Evolutionary conservation across 2,113 vertebrate species (phyloP), one percentile per base, ranked within the genome.

Genomic region (Oryzias curvinotus): DNA sequence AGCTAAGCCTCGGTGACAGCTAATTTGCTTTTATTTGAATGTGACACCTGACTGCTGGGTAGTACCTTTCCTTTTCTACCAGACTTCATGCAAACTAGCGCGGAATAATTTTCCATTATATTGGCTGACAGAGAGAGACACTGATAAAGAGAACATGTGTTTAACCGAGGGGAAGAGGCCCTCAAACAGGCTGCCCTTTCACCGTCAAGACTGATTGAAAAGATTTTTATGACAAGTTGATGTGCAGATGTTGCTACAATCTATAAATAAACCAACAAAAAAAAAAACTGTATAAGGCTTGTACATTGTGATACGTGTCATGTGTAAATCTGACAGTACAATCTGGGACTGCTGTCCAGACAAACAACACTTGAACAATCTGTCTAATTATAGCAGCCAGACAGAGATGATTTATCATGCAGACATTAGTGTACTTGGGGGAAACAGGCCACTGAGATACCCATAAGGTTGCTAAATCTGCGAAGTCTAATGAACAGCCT

Each of bases 11-110:
- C 5, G 52, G 73, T 88, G 83, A 88, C 85, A 86, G 84, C 83
- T 88, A 75, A 88, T 90, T 91, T 85, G 84, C 78, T 83, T 82
- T 72, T 57, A 76, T 87, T 86, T 87, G 66, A 78, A 83, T 78
- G 75, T 77, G 81, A 84, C 77, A 70, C 65, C 63, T 62, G 73
- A 62, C 83, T 76, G 75, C 66, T 68, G 57, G 75, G 56, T 64
- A 73, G 57, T 61, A 71, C 72, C 76, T 73, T 59, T 70, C 57
- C 21, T 8, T 71, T 45, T 65, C 74, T 46, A 62, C 41, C 70
- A 41, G 63, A 64, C 73, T 55, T 17, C 18, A 17, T 57, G 56
- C 63, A 48, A 62, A 55, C 66, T 65, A 75, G 77, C 75, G 65
- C 77, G 65, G 74, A 78, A 84, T 84, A 57, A 81, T 87, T 80